These are phyloP conservation scores for Protodeltote pygarga DNA, from an alignment of 2,888 invertebrate species.

Conservation along the genomic window DNA sequence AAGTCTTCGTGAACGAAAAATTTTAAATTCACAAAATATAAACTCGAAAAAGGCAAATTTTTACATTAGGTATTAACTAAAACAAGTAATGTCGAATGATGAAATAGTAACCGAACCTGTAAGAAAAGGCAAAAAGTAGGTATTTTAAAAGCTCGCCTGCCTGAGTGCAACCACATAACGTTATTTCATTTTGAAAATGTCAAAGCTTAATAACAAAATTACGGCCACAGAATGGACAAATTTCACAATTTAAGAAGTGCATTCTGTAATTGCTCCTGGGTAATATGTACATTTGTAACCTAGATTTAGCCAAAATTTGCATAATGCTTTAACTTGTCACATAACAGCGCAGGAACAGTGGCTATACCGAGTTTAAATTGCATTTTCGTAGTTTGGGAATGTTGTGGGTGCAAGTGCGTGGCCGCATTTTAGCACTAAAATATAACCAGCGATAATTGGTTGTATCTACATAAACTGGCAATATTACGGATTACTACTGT, in stretches of 20 bases:
- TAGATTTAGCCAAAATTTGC: conserved; percentile 73
- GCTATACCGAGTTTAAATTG: conserved; percentile 76
- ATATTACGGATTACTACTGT: conserved; percentile 48
- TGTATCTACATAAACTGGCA: conserved; percentile 42
- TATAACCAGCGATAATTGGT: conserved; percentile 64
- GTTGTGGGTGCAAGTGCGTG: conserved; percentile 65
- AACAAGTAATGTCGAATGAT: no score
- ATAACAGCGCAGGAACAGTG: conserved; percentile 68
- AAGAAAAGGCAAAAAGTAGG: no score
- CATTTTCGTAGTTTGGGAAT: conserved; percentile 72
- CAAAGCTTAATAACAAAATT: conserved; percentile 4
- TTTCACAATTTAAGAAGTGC: conserved; percentile 46
- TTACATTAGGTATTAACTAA: no score
- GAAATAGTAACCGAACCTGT: no score
- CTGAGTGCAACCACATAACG: background rate
- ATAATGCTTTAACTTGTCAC: conserved; percentile 80
- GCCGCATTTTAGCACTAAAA: conserved; percentile 65
- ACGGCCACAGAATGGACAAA: conserved; percentile 2
- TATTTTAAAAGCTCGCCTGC: no score
- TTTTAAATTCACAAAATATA: no score
- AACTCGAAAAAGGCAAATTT: no score
- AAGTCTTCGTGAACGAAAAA: no score
- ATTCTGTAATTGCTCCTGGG: conserved; percentile 48
- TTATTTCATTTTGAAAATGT: background rate
- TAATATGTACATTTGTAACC: conserved; percentile 69